Evolutionary conservation across 2,797 vertebrate species (phyloP), one percentile per base, ranked within the genome.

Genomic region (Rhynchonycteris naso): DNA sequence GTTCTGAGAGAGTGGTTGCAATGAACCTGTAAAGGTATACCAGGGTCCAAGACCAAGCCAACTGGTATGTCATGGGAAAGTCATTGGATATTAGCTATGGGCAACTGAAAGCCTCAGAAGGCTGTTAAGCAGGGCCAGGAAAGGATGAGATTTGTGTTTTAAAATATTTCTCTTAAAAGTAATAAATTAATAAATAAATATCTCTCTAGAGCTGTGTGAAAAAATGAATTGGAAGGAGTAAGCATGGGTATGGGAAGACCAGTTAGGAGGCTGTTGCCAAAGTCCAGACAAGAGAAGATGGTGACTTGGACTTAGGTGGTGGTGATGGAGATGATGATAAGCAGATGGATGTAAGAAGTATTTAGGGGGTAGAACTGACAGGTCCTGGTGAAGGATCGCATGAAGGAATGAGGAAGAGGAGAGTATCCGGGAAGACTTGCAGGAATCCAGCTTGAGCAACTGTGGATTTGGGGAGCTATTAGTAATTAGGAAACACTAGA

Each of bases 381-480:
- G 65, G 50, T 71, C 82, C 56, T 81, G 65, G 59, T 38, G 61
- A 35, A 11, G 28, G 50, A n/a, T 4, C 12, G 11, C 68, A 88
- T 16, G 10, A 18, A 66, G 59, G 66, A 85, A 89, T n/a, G 66
- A 85, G 75, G 66, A 93, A 90, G 65, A 88, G 61, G 21, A 63
- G 89, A 79, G n/a, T 26, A 76, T n/a, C 12, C 18, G 78, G 33
- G 30, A 68, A 93, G 83, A 88, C 82, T 93, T 94, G 47, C 75
- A 93, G 83, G 61, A 87, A 93, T 50, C 33, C 33, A 26, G 43
- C 56, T 80, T 69, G 61, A 94, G 72, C 87, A 80, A 22, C 50
- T 33, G 8, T n/a, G 22, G 43, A 19, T 28, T 6, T 52, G 52
- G 68, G 26, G 35, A 95, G 50, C 78, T 61, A 38, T 43, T 79